These are phyloP conservation scores for Argyrosomus regius DNA, from an alignment of 2,797 vertebrate genomes.

Conservation along the genomic window DNA sequence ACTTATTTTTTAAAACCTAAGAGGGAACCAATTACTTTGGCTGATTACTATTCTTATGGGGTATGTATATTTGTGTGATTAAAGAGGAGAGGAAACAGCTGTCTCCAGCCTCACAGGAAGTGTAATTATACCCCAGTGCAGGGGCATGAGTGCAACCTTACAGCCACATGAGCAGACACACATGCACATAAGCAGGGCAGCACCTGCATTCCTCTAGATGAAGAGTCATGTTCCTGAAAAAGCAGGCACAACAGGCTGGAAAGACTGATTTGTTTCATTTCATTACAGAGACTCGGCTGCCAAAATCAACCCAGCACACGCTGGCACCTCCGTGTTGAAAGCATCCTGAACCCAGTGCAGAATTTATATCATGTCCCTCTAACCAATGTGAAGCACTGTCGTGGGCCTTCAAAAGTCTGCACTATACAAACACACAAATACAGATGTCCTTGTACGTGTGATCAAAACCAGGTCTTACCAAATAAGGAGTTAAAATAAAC, in stretches of 20 bases:
- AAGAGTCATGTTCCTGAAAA: constrained; percentile 46
- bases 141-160: constrained; percentile 43
- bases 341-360: background rate
- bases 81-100: constrained; percentile 78
- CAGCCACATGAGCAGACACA: constrained; percentile 28
- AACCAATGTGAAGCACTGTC: background rate
- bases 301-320: background rate
- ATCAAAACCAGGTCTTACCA: constrained; percentile 49
- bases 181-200: constrained; percentile 27
- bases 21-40: constrained; percentile 48
- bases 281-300: constrained; percentile 18
- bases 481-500: constrained; percentile 61
- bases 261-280: constrained; percentile 30
- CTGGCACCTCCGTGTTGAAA: background rate
- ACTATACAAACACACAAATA: background rate
- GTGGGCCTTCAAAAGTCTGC: background rate
- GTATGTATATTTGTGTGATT: constrained; percentile 64
- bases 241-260: constrained; percentile 21
- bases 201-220: constrained; percentile 62
- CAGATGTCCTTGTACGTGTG: constrained; percentile 10
- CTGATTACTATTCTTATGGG: constrained; percentile 58
- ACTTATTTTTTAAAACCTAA: constrained; percentile 41
- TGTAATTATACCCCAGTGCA: constrained; percentile 75
- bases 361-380: constrained; percentile 1
- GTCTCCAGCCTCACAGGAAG: constrained; percentile 73